Evolutionary conservation across 2,797 vertebrate species (phyloP).

Genomic region (Crypturellus tataupa): DNA sequence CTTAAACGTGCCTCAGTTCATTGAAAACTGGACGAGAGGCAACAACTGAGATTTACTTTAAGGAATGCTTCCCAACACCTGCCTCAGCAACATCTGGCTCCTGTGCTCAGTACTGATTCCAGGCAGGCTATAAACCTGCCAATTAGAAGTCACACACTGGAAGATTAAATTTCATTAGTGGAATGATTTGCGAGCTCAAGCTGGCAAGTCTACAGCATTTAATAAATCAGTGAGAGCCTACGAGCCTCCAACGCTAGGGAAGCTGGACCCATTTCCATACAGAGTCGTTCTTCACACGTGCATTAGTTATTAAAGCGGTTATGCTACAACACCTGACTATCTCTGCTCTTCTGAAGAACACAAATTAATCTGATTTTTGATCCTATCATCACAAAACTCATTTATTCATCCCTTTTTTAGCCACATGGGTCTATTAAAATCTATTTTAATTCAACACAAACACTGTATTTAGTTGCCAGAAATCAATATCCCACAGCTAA

Average conservation of each 20-base stretch:
- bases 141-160: slow-evolving; percentile 8
- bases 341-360: neutral
- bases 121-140: neutral
- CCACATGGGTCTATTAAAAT: neutral
- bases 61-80: neutral
- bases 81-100: slow-evolving; percentile 22
- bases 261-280: neutral
- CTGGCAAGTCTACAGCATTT: slow-evolving; percentile 25
- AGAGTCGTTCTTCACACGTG: neutral
- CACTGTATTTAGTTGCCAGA: neutral
- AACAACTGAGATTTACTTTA: neutral
- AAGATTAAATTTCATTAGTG: slow-evolving; percentile 47
- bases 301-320: neutral
- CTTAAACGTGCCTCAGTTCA: neutral
- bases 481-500: neutral
- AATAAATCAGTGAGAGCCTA: slow-evolving; percentile 23
- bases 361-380: neutral
- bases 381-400: neutral
- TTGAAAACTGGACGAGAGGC: neutral
- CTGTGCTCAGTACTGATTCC: neutral
- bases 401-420: neutral
- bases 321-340: neutral
- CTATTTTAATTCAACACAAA: neutral
- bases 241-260: neutral
- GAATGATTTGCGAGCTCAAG: slow-evolving; percentile 36